Evolutionary conservation across 2,797 vertebrate species (phyloP).

Genomic region (Moxostoma hubbsi): DNA sequence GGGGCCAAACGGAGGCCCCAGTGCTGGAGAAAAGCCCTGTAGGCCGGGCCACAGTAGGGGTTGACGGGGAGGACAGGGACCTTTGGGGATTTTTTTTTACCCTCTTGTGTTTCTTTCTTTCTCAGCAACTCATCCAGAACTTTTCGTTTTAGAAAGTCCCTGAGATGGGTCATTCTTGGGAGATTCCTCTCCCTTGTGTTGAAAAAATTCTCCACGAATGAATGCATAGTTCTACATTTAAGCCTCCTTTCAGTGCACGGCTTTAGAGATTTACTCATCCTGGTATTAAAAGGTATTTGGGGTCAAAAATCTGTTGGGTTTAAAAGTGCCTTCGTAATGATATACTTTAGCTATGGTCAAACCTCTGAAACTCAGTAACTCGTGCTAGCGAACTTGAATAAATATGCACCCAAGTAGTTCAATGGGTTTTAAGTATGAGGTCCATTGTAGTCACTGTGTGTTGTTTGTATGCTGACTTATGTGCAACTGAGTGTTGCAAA

Average conservation of each 20-base stretch:
- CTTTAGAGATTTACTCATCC: constrained; percentile 73
- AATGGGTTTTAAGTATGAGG: background rate
- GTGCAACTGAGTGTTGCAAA: no score
- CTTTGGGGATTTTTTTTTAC: constrained; percentile 63
- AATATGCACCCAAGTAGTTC: constrained; percentile 3
- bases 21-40: constrained; percentile 73
- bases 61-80: constrained; percentile 56
- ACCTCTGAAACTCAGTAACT: background rate
- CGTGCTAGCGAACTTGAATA: constrained; percentile 10
- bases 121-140: constrained; percentile 78
- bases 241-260: constrained; percentile 66
- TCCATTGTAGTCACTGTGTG: constrained; percentile 19
- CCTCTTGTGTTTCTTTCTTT: constrained; percentile 71
- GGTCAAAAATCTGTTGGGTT: constrained; percentile 67
- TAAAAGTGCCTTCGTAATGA: constrained; percentile 34
- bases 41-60: constrained; percentile 63
- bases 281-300: constrained; percentile 67
- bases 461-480: background rate
- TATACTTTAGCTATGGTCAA: background rate
- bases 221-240: constrained; percentile 69
- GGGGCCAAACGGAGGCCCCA: constrained; percentile 67
- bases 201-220: constrained; percentile 58
- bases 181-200: constrained; percentile 57
- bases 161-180: constrained; percentile 56
- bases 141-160: constrained; percentile 56